Conservation (phyloP, 2,888 invertebrate species). For the Mesorhabditis belari region DNA sequence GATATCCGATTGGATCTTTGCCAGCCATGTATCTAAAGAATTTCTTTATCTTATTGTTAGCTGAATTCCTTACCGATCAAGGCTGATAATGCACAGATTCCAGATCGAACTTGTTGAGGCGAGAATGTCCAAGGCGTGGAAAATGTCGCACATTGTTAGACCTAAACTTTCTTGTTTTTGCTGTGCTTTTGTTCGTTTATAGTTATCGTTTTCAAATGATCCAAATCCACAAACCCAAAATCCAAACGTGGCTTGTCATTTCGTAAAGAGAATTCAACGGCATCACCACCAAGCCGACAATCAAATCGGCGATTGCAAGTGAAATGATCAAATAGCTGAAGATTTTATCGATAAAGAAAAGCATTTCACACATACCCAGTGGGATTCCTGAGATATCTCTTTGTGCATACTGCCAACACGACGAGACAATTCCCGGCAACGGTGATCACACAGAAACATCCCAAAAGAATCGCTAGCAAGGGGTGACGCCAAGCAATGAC, state of each 20-base stretch:
- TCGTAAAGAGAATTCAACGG: constrained; percentile 65
- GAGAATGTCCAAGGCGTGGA: constrained; percentile 91
- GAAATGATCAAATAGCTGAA: constrained; percentile 82
- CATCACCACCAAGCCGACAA: constrained; percentile 94
- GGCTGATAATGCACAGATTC: constrained; percentile 79
- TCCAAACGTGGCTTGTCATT: constrained; percentile 49
- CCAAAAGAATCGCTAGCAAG: constrained; percentile 67
- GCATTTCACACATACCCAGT: constrained; percentile 64
- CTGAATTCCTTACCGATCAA: constrained; percentile 56
- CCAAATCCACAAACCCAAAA: constrained; percentile 13
- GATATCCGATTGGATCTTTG: constrained; percentile 94
- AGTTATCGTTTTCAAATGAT: neutral
- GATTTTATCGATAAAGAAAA: constrained; percentile 1
- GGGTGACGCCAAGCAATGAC: constrained; percentile 43
- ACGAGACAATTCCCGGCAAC: constrained; percentile 91
- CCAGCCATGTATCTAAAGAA: constrained; percentile 85
- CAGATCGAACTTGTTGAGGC: constrained; percentile 95
- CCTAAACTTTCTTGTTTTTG: constrained; percentile 58
- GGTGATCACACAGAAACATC: constrained; percentile 81
- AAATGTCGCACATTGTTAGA: constrained; percentile 90
- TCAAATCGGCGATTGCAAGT: constrained; percentile 86
- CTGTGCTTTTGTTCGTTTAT: neutral
- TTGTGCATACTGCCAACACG: constrained; percentile 82
- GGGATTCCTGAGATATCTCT: constrained; percentile 87
- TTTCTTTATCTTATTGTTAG: constrained; percentile 71